Evolutionary conservation across 1,140 invertebrate genomes (phyloP).

Genomic region (Whitmania pigra): DNA sequence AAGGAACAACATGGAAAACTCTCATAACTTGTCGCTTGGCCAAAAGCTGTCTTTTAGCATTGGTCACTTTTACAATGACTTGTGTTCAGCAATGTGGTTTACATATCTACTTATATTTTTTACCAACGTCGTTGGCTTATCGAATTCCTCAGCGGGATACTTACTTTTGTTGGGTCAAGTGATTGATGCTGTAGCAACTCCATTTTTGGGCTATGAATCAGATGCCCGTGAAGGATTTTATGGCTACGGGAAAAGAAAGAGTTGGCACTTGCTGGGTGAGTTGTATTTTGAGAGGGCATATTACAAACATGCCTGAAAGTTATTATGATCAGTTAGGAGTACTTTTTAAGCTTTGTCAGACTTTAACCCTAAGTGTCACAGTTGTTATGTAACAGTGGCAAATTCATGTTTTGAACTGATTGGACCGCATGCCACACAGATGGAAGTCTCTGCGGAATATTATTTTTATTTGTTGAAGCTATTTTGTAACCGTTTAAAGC

Average conservation of each 20-base stretch:
- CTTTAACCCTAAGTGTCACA: background rate
- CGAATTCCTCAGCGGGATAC: constrained; percentile 59
- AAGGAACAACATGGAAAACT: background rate
- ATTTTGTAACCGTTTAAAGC: no score
- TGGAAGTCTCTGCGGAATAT: no score
- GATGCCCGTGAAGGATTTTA: constrained; percentile 58
- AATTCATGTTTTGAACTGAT: background rate
- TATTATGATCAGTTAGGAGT: background rate
- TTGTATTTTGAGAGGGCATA: background rate
- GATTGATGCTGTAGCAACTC: constrained; percentile 74
- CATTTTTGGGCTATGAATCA: constrained; percentile 73
- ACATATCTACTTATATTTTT: constrained; percentile 87
- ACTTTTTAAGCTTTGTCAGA: background rate
- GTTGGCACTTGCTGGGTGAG: constrained; percentile 79
- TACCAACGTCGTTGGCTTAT: constrained; percentile 63
- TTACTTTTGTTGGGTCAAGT: constrained; percentile 52
- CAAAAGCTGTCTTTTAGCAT: constrained; percentile 53
- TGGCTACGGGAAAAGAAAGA: constrained; percentile 69
- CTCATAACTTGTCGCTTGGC: background rate
- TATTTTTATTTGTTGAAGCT: no score
- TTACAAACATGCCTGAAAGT: no score
- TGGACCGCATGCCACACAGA: no score
- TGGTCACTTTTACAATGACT: constrained; percentile 82
- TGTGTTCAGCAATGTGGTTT: constrained; percentile 94
- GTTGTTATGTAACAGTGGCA: background rate